Conservation (phyloP, 2,797 vertebrate genomes). For the Champsocephalus esox region DNA sequence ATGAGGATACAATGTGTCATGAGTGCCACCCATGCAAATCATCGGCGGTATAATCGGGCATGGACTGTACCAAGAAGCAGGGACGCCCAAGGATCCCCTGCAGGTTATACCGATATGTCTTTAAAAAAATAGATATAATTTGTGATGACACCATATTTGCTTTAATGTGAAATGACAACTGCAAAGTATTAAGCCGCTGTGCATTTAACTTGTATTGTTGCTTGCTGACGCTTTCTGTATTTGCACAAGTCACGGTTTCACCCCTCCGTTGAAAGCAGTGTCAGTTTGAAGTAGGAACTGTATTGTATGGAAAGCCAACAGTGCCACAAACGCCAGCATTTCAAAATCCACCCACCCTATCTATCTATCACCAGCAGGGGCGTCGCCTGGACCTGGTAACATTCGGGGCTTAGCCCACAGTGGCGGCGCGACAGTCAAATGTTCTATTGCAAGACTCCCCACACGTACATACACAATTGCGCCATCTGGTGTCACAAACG, state of each 20-base stretch:
- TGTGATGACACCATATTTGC: accelerated
- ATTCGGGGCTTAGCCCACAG: no score
- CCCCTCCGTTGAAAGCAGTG: conserved; percentile 43
- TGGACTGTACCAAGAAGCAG: conserved; percentile 73
- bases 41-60: conserved; percentile 71
- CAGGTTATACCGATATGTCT: not conserved
- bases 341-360: no score
- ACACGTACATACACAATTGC: no score
- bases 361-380: no score
- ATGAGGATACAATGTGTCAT: conserved; percentile 62
- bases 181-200: accelerated
- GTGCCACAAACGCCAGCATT: no score
- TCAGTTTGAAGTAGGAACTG: conserved; percentile 53
- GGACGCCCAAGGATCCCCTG: not conserved
- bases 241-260: not conserved
- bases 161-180: accelerated
- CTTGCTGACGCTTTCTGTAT: not conserved
- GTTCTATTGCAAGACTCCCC: no score
- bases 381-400: no score
- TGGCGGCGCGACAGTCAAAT: no score
- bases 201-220: accelerated
- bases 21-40: conserved; percentile 69
- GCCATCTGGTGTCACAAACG: no score
- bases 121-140: not conserved
- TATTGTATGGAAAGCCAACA: not conserved